phyloP scores from a whole-genome alignment of 2,113 vertebrate genomes.

The Fulica atra region DNA sequence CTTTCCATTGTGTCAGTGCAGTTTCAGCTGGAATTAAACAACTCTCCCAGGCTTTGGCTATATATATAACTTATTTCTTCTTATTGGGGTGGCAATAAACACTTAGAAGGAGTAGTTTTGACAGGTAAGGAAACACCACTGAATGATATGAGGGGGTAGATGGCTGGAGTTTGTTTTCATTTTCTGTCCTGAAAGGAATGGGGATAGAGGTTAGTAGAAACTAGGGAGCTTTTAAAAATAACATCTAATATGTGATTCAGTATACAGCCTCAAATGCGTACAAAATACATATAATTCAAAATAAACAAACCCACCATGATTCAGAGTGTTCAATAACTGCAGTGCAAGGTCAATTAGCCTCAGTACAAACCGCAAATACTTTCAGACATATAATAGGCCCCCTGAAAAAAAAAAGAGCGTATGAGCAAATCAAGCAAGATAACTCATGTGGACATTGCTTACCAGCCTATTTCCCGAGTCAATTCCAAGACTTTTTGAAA shows the following conservation, averaged over 20 bases:
- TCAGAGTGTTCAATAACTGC: not conserved
- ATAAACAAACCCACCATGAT: not conserved
- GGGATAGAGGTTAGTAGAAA: not conserved
- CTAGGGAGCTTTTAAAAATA: constrained; percentile 20
- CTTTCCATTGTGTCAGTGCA: not conserved
- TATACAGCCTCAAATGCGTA: not conserved
- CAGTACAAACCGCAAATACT: not conserved
- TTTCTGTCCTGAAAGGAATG: not conserved
- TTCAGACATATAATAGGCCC: not conserved
- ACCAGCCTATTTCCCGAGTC: not conserved
- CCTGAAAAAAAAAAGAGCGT: not conserved
- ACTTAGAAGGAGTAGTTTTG: not conserved
- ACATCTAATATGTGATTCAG: not conserved
- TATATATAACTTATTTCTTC: not conserved
- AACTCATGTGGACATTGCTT: not conserved
- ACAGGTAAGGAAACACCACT: not conserved
- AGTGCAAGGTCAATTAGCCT: constrained; percentile 33
- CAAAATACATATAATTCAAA: not conserved
- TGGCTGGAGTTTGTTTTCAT: not conserved
- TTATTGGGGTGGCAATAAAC: not conserved
- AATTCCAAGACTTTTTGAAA: not conserved
- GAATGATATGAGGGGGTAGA: not conserved
- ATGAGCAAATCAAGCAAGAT: not conserved
- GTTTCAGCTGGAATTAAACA: not conserved
- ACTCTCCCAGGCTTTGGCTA: not conserved